Evolutionary conservation across 2,797 vertebrate genomes (phyloP).

Genomic region (Clarias pachynema): DNA sequence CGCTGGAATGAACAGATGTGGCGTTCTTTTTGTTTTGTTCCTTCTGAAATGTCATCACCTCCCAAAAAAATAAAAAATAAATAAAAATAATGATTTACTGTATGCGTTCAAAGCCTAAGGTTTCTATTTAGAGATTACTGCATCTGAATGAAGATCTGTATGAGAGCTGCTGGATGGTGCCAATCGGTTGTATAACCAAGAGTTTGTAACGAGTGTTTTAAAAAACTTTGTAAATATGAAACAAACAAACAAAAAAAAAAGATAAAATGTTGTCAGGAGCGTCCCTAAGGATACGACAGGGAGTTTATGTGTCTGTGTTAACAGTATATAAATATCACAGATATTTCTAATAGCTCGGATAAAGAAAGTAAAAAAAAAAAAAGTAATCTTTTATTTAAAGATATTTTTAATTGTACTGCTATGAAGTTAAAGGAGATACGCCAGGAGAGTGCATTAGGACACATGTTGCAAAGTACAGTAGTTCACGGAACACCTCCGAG

Average conservation of each 20-base stretch:
- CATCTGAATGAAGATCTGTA: slow-evolving; percentile 69
- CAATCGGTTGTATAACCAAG: neutral
- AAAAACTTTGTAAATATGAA: neutral
- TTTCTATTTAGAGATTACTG: slow-evolving; percentile 71
- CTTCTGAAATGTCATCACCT: neutral
- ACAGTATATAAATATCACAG: neutral
- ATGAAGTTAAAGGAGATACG: neutral
- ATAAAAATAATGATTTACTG: too few relatives aligned
- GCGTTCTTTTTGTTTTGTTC: neutral
- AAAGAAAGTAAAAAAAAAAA: neutral
- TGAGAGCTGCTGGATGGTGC: slow-evolving; percentile 50
- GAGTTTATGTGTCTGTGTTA: neutral
- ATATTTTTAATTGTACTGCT: neutral
- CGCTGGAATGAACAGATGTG: neutral
- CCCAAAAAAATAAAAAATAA: neutral
- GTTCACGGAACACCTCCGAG: neutral
- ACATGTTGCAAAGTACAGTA: neutral
- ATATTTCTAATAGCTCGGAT: slow-evolving; percentile 12
- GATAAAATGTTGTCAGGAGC: neutral
- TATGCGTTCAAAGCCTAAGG: slow-evolving; percentile 60
- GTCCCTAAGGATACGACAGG: neutral
- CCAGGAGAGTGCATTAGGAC: neutral
- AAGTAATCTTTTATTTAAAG: neutral
- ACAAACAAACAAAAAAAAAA: neutral
- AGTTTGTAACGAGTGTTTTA: neutral